Base-by-base conservation (phyloP, 2,888 invertebrate species). In the Drosophila helvetica region DNA sequence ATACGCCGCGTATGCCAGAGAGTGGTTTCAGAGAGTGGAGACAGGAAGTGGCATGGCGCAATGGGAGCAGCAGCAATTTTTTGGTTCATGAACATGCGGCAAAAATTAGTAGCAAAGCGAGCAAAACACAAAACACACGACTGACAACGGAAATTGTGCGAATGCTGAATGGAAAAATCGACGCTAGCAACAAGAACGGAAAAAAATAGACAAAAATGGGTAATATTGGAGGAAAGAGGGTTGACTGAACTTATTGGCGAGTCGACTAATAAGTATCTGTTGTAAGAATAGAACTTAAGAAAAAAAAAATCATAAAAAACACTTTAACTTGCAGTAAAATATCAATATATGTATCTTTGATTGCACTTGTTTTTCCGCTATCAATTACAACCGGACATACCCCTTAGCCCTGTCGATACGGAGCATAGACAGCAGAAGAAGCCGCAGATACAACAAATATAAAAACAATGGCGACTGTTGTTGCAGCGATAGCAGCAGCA, bases 81-180 rank as follows among this genome's bases (percentile, higher is more conserved):
- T 78, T 78, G 76, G 81, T 80, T 75, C 84, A 78, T 80, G 84
- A 75, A 66, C 73, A 80, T 74, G 74, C 74, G 70, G 74, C 81
- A 80, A 75, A 83, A 86, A 86, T 83, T 86, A 81, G 79, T 80
- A 76, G 68, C 71, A 66, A 74, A 74, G 53, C 75, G 73, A 64
- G 68, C 66, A 69, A 71, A 47, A 79, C 73, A 67, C 72, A 80
- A 69, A 48, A 71, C 73, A 71, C 66, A 78, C 65, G 56, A 74
- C 78, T 71, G 83, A 66, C 74, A 77, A 65, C 70, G 84, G 73
- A 86, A 86, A 75, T 86, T 71, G 73, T 74, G 70, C 74, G 63
- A 82, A 55, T 22, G 52, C 25, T 59, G 58, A 74, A 55, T 38
- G 55, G 25, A 55, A 74, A 77, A 81, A 75, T 71, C 55, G 63